Base-by-base conservation (phyloP, 2,113 vertebrate genomes). In the Gymnocephalus cernua region DNA sequence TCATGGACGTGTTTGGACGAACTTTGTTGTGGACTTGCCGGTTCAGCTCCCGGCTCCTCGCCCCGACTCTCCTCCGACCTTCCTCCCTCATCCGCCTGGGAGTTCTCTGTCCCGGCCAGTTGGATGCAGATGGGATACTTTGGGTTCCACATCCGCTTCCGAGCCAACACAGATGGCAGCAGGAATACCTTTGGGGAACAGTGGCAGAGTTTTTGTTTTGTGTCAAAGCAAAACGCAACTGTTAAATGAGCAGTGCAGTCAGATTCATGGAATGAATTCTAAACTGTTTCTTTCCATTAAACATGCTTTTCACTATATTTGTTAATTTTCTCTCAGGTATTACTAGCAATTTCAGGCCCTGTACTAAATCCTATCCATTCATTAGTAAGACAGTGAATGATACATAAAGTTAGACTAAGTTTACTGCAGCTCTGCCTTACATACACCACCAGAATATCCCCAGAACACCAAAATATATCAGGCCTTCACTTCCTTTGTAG, bases 71-170 rank as follows among this genome's bases (percentile, higher is more conserved):
- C 54, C 81, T 81, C 69, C 7, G 18, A n/a, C 41, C 14, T 45
- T 62, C 67, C 70, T 68, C 27, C 44, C 6, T 75, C 69, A 53
- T 80, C 80, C 82, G 70, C 75, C 86, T 57, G 94, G 1, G 6
- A 0, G 0, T 67, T 82, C 15, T 79, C 68, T 66, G 82, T 71
- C 0, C 80, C 69, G 0, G 91, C 75, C 58, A 97, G 91, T 58
- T 95, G 94, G 83, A 98, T 68, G 73, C 97, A 97, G 92, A 97
- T 96, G 79, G 97, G 97, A 73, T 98, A 98, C 80, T 98, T 98
- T 82, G 95, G 96, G 90, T 97, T 98, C 97, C 97, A 98, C 1
- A 93, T 77, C 85, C 97, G 88, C 88, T 98, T 98, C 58, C 93
- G 94, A 27, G 97, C 97, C 93, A 98, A 85, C 66, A 86, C 88